Conservation (phyloP, 2,888 invertebrate species). For the Dendrolimus houi region DNA sequence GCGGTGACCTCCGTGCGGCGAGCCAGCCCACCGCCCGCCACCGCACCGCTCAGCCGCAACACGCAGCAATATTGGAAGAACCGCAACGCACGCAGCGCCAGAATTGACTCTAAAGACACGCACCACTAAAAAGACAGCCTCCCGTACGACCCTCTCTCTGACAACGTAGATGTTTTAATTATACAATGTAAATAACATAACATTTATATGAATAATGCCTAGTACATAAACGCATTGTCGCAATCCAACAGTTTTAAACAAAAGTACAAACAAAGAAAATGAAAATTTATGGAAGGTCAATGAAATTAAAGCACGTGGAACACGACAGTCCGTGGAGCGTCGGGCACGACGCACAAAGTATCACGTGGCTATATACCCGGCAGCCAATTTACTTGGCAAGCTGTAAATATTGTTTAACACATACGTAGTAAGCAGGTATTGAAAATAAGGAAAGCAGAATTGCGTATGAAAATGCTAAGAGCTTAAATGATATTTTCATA, state of each 20-base stretch:
- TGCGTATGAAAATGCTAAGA: too few species aligned
- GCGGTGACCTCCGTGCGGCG: constrained; percentile 58
- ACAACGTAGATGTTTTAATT: too few species aligned
- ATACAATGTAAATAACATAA: too few species aligned
- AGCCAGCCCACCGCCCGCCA: constrained; percentile 34
- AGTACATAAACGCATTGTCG: constrained; percentile 13
- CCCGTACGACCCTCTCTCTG: too few species aligned
- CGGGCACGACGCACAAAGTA: constrained; percentile 18
- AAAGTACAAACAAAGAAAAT: constrained; percentile 30
- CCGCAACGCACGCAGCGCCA: background rate
- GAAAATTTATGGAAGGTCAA: constrained; percentile 34
- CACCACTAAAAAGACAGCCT: too few species aligned
- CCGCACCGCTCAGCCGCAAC: constrained; percentile 6
- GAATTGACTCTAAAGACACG: too few species aligned
- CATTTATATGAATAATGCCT: constrained; percentile 19
- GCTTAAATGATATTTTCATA: too few species aligned
- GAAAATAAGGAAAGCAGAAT: too few species aligned
- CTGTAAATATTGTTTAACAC: background rate
- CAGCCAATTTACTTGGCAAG: constrained; percentile 24
- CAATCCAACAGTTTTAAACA: constrained; percentile 20
- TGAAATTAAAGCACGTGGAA: constrained; percentile 38
- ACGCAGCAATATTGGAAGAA: background rate
- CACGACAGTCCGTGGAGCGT: background rate
- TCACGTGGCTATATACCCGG: constrained; percentile 25
- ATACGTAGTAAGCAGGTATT: background rate